Evolutionary conservation across 2,888 invertebrate genomes (phyloP), one percentile per base, ranked within the genome.

Genomic region (Chalcosyrphus nemorum): DNA sequence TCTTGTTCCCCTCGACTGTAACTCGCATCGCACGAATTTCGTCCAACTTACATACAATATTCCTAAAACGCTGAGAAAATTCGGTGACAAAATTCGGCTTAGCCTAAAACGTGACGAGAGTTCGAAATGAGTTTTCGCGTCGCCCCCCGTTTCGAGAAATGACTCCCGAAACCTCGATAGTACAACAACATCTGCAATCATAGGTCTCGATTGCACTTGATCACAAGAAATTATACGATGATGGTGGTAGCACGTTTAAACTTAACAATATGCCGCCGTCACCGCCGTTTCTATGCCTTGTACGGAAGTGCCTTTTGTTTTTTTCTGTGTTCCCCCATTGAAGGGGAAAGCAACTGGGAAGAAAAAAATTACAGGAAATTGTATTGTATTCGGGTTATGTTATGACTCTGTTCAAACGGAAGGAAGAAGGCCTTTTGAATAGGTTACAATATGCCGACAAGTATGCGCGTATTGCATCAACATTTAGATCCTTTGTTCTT

Each of bases 81-180:
- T 84, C 17, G 84, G 84, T 84, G 84, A 84, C 84, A 80, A 80
- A 84, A 84, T 75, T 84, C 84, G 84, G 74, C 84, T 84, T 84
- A 84, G 84, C 75, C 68, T 1, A n/a, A 17, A 63, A 84, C 84
- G 84, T 84, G 84, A 68, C 32, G 45, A 59, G 74, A 70, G 13
- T 84, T 11, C 45, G 11, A 80, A 84, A 38, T 27, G 43, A 52
- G 15, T n/a, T 32, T n/a, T n/a, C n/a, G n/a, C n/a, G n/a, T n/a
- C n/a, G n/a, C 13, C 45, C 63, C 17, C 13, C 38, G 3, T 5
- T 3, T 27, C 29, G 29, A 29, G 6, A 7, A 32, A 7, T 38
- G 9, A 19, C 9, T 21, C 45, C 43, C 50, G 9, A 19, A 19
- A 29, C 45, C 43, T 21, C 41, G 76, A 75, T 56, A 66, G 57